Percentiles rank a stretch among this genome's conserved stretches.
Evolutionary conservation across 2,888 invertebrate species (phyloP).

Genomic region (Leptinotarsa haldemani): DNA sequence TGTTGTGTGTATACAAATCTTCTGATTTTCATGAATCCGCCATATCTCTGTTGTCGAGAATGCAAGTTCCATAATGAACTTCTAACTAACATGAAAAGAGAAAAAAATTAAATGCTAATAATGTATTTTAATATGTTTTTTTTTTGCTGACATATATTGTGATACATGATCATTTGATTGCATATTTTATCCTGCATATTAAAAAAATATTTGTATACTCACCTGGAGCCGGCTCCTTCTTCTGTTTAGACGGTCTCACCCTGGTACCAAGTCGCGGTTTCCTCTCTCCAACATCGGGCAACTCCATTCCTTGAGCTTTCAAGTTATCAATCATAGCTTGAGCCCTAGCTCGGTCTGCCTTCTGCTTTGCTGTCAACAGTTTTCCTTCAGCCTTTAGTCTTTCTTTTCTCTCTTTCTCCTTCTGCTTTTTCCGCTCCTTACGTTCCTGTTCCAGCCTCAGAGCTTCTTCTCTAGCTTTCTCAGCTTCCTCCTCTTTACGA

Average conservation of each 20-base stretch:
- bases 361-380: constrained; percentile 92
- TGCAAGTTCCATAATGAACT: no score
- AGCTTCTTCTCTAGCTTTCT: constrained; percentile 79
- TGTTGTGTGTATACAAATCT: no score
- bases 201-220: constrained; percentile 12
- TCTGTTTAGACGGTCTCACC: constrained; percentile 76
- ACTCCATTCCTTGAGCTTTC: constrained; percentile 87
- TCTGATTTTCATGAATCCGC: no score
- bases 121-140: no score
- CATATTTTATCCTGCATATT: no score
- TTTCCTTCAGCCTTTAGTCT: constrained; percentile 97
- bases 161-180: no score
- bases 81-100: no score
- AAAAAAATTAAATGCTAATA: no score
- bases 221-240: constrained; percentile 68
- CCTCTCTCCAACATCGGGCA: constrained; percentile 78
- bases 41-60: no score
- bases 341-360: constrained; percentile 78
- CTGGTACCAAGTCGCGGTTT: constrained; percentile 78
- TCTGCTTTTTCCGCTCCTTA: constrained; percentile 86
- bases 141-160: no score
- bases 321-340: constrained; percentile 89
- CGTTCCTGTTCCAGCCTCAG: constrained; percentile 81
- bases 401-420: constrained; percentile 87
- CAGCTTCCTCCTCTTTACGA: constrained; percentile 85